Evolutionary conservation across 2,888 invertebrate genomes (phyloP).

Genomic region (Hofmannophila pseudospretella): DNA sequence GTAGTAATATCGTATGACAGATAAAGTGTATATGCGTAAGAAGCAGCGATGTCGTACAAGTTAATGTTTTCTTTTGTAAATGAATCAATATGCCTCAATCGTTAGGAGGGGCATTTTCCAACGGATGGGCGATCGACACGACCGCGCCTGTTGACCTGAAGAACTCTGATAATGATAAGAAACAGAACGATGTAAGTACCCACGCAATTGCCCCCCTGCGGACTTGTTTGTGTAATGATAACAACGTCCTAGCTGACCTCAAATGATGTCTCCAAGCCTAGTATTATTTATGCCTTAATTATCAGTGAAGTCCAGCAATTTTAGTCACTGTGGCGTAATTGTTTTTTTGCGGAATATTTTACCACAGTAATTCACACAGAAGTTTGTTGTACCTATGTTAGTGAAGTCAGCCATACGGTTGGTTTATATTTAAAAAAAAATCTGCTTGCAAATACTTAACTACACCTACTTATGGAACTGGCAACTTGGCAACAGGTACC

Average conservation of each 20-base stretch:
- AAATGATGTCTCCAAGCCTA: conserved; percentile 12
- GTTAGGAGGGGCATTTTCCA: conserved; percentile 42
- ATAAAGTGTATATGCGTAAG: conserved; percentile 2
- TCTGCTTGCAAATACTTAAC: too few species aligned
- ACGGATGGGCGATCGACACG: conserved; percentile 71
- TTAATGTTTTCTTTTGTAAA: conserved; percentile 2
- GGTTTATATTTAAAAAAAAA: too few species aligned
- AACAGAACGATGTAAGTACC: conserved; percentile 53
- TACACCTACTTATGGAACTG: too few species aligned
- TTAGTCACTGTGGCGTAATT: conserved; percentile 33
- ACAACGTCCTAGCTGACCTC: conserved; percentile 48
- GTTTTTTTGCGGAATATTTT: conserved; percentile 12
- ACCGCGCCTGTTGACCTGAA: conserved; percentile 63
- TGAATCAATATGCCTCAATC: conserved; percentile 46
- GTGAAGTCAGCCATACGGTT: too few species aligned
- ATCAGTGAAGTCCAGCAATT: conserved; percentile 30
- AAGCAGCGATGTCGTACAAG: conserved; percentile 1
- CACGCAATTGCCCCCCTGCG: conserved; percentile 51
- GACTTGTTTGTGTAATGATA: conserved; percentile 61
- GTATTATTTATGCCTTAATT: conserved; percentile 15
- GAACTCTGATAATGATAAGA: conserved; percentile 36
- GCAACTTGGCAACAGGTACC: too few species aligned
- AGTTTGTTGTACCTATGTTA: background rate
- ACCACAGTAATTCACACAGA: background rate
- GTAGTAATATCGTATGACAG: background rate